phyloP scores from a whole-genome alignment of 2,888 invertebrate species.

The Nomada flava region DNA sequence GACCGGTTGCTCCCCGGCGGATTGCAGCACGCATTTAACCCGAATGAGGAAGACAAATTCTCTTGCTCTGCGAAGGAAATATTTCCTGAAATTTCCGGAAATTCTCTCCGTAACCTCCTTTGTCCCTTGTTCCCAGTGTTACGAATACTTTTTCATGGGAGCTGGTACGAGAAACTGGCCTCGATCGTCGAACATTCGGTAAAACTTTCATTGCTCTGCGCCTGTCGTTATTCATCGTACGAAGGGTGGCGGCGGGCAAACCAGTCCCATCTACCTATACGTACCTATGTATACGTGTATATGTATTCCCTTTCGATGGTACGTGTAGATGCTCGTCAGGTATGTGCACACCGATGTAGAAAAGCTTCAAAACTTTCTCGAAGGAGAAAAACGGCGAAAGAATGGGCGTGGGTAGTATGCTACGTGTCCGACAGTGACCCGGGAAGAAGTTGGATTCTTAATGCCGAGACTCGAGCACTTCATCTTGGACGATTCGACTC shows the following conservation, averaged over 20 bases:
- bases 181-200: slow-evolving; percentile 62
- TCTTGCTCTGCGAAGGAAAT: slow-evolving; percentile 10
- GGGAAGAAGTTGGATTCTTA: slow-evolving; percentile 66
- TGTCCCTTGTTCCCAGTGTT: slow-evolving; percentile 15
- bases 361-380: slow-evolving; percentile 58
- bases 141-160: slow-evolving; percentile 38
- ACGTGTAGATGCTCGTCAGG: slow-evolving; percentile 3
- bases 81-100: slow-evolving; percentile 5
- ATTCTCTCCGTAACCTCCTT: background rate
- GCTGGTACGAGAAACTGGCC: slow-evolving; percentile 38
- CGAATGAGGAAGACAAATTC: slow-evolving; percentile 11
- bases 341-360: slow-evolving; percentile 1
- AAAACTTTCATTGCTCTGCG: slow-evolving; percentile 65
- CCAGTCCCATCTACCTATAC: slow-evolving; percentile 37
- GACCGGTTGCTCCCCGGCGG: background rate
- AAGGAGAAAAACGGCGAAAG: slow-evolving; percentile 56
- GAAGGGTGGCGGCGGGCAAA: slow-evolving; percentile 20
- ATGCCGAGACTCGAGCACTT: slow-evolving; percentile 63
- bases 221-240: slow-evolving; percentile 65
- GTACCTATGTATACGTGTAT: background rate
- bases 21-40: background rate
- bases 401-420: slow-evolving; percentile 33
- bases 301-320: slow-evolving; percentile 2
- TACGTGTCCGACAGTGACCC: slow-evolving; percentile 66
- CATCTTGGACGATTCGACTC: slow-evolving; percentile 58